Base-by-base conservation (phyloP, 1,140 invertebrate genomes). In the Chironomus striatipennis region DNA sequence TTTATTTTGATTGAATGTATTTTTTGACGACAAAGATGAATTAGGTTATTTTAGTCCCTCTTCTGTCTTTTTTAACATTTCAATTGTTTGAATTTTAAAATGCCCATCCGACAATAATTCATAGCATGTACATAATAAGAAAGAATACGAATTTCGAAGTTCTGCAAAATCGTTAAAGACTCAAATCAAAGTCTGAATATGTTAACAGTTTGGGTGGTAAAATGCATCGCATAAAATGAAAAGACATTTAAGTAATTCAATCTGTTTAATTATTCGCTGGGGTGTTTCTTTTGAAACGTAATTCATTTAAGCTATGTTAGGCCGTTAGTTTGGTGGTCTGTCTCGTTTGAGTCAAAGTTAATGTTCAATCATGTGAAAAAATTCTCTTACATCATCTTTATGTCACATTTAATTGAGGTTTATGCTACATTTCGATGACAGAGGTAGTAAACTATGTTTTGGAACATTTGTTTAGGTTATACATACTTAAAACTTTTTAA, bases 361-460 rank as follows among this genome's bases (percentile, higher is more conserved):
- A 9, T 70, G 18, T 7, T 18, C 65, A 70, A 70, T 70, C n/a
- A 70, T 18, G 65, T 17, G 65, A 70, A 18, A 21, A 70, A 70
- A 70, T 70, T 70, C 65, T 70, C 65, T 70, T 70, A 70, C 65
- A 70, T 20, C 20, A 70, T 70, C 65, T 70, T 70, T 70, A 70
- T 70, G 65, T 70, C 65, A 21, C 65, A 70, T 70, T 70, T 20
- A 21, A 70, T 70, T 70, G 17, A 70, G 17, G 20, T 70, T 70
- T 21, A 70, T 70, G 17, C 17, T 20, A n/a, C 17, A 67, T 67
- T 15, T 18, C 4, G n/a, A n/a, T 57, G 47, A 57, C 24, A 34
- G 24, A 34, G 24, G 24, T 34, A 34, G 24, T 2, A 34, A 34
- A 34, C 24, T 34, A 34, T 34, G 5, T 1, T 34, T 34, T 34